Percentiles rank a stretch among this genome's conserved stretches.
Evolutionary conservation across 2,113 vertebrate species (phyloP).

Genomic region (Macheiramphus alcinus): DNA sequence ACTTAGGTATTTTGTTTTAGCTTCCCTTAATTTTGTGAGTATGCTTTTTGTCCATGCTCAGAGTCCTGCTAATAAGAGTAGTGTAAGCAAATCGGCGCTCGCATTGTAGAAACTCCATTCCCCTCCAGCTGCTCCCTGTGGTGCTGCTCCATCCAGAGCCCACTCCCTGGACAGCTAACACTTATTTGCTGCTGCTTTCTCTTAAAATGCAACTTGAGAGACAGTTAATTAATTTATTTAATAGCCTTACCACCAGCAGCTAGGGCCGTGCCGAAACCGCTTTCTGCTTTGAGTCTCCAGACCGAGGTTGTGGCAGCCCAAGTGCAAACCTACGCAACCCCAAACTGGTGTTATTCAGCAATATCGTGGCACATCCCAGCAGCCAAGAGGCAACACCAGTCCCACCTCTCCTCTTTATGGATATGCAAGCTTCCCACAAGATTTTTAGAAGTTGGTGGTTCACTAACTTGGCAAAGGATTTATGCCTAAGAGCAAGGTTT

Average conservation of each 20-base stretch:
- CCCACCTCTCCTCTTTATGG: not conserved
- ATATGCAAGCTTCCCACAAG: not conserved
- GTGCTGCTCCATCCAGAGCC: not conserved
- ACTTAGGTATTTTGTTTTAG: not conserved
- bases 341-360: accelerated
- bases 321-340: not conserved
- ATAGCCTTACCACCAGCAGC: not conserved
- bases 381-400: not conserved
- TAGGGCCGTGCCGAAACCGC: not conserved
- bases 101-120: accelerated
- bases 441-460: not conserved
- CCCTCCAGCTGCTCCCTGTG: not conserved
- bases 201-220: not conserved
- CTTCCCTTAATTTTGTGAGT: not conserved
- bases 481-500: not conserved
- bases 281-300: not conserved
- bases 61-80: not conserved
- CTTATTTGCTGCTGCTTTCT: not conserved
- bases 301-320: not conserved
- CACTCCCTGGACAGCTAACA: not conserved
- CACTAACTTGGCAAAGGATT: not conserved
- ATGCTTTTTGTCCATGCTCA: not conserved
- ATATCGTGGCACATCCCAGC: not conserved
- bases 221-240: not conserved
- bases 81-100: accelerated